Base-by-base conservation (phyloP, 2,113 vertebrate genomes). In the Poecile atricapillus region DNA sequence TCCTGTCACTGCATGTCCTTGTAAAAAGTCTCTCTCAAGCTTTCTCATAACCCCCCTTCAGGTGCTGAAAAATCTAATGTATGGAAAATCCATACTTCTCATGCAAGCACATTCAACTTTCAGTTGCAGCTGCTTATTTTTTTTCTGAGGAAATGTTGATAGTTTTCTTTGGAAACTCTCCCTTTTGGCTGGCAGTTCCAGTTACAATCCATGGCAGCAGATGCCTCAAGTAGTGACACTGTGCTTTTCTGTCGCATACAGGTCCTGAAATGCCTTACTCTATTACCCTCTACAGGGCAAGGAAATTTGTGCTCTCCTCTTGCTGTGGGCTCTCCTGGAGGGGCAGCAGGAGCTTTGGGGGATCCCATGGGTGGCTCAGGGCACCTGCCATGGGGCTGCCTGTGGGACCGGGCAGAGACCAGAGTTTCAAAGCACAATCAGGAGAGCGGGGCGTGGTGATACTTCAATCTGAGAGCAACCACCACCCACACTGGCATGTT, bases 401-500 rank as follows among this genome's bases (percentile, higher is more conserved):
- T 52, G 55, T 52, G 79, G 88, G 35, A 80, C 30, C 5, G 35
- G 74, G 64, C 17, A 69, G 64, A 59, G 62, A 59, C 49, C 41
- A 21, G 90, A 89, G 84, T 93, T 95, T 89, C 91, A 47, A 15
- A 35, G 59, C 0, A 13, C 87, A 87, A 94, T 94, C 94, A 94
- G 86, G 47, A 18, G 70, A 52, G 60, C 0, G 27, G 80, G 96
- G 94, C 0, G 96, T 56, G 89, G 94, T 94, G 95, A 97, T 96
- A 97, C 83, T 85, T 80, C 64, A 87, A 59, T 58, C 75, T 86
- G 58, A 64, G 89, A 84, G 59, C 87, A 92, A 30, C 89, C 83
- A 83, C 88, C 95, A 55, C 91, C 93, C 83, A 95, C 49, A 27
- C 1, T 0, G 67, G 52, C 14, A 23, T 84, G 56, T 39, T 87